Base-by-base conservation (phyloP, 92 coral and sea anemone genomes). In the Epizoanthus scotinus region DNA sequence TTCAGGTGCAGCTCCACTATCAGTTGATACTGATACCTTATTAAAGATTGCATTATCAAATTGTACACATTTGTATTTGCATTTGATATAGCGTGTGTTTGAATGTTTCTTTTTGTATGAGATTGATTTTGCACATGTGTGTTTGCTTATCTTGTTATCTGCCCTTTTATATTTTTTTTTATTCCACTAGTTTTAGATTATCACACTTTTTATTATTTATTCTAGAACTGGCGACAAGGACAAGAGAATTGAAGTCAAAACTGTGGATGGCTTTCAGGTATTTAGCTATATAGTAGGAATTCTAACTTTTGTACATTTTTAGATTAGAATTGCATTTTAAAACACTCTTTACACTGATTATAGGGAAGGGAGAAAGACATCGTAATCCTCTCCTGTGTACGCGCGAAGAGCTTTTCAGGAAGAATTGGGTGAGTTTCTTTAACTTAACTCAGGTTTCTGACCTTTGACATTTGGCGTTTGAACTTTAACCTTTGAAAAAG, bases 191-290 rank as follows among this genome's bases (percentile, higher is more conserved):
- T n/a, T 6, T 24, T 27, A 8, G 27, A 15, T 34, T n/a, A 22
- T 63, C 18, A 29, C 8, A 38, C 36, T 27, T 81, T 22, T 57
- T 10, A 17, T n/a, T 9, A 55, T 36, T 19, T 12, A 20, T 59
- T 59, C 0, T 67, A 75, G 81, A 8, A 74, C 80, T 36, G 27
- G 47, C 18, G 79, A 56, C 12, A 73, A n/a, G 36, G 81, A 75
- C 22, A 75, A 22, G 44, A 55, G 83, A 61, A 91, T 95, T 20
- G 95, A 95, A 84, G 99, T 95, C 34, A 91, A 87, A 84, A 95
- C 99, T 7, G 99, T 95, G 26, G 99, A 95, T 83, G 96, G 99
- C 53, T 95, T 95, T 72, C 99, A 95, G 86, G 97, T 53, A n/a
- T 42, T 20, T 31, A 19, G 1, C 18, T 24, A 5, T 24, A 5